Base-by-base conservation (phyloP, 2,888 invertebrate species). In the Nematopogon swammerdamellus region DNA sequence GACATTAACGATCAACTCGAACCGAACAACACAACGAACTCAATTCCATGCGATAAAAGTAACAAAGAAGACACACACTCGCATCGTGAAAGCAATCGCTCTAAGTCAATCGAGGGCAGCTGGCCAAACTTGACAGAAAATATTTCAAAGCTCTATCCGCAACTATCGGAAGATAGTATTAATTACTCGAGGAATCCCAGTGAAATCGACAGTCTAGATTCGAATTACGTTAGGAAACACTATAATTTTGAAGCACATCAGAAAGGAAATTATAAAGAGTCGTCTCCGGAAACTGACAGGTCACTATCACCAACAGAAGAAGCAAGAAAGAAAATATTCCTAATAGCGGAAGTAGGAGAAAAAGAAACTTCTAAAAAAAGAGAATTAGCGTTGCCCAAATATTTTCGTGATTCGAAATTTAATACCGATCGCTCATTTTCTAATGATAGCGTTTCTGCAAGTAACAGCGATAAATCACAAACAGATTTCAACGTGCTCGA, bases 161-260 rank as follows among this genome's bases (percentile, higher is more conserved):
- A 73, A 57, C 62, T 72, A 49, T 75, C 76, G n/a, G 79, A 80
- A 66, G 80, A 77, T 53, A 77, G 77, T 53, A 71, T 79, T 50
- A 70, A 73, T 3, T 75, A 75, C 57, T 80, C 80, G 16, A 72
- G 76, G 17, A 80, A 80, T 54, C 80, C 76, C 36, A 81, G 80
- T 59, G 82, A 82, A 66, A 79, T 81, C 52, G 84, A 84, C 58
- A 83, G 82, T 62, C 67, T 83, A 57, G 82, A 83, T 63, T 82
- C 82, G 2, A 82, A 82, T 59, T 82, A 80, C 67, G 80, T 82
- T 44, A 73, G 82, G 57, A 82, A 81, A 63, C 79, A 82, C 59
- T 81, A 81, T 50, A 75, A 79, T 51, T 80, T 80, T 58, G 80
- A 80, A 57, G 76, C 73, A 30, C 73, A 80, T 56, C 63, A 67